Conservation (phyloP, 2,113 vertebrate species). For the Hylia prasina region DNA sequence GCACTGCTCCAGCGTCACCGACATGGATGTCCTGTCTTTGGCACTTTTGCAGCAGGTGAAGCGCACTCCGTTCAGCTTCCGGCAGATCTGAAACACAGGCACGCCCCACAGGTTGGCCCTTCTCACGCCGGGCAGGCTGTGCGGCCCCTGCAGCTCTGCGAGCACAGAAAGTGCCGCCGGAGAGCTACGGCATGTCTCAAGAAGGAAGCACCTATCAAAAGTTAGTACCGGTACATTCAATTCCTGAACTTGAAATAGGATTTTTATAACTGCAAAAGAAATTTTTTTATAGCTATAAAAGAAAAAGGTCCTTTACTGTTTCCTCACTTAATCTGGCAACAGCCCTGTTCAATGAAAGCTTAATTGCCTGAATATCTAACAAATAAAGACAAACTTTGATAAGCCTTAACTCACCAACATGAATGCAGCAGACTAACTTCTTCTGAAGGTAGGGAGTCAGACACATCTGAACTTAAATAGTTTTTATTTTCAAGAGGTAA, state of each 20-base stretch:
- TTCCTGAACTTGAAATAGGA: background rate
- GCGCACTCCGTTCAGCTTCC: conserved; percentile 92
- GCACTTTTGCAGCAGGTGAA: conserved; percentile 99
- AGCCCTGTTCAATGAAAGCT: background rate
- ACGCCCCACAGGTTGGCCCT: rapidly evolving
- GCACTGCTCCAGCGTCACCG: conserved; percentile 95
- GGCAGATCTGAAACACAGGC: conserved; percentile 83
- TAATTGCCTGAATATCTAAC: background rate
- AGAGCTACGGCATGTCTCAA: background rate
- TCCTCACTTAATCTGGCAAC: background rate
- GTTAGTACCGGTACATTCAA: rapidly evolving
- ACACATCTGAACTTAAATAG: background rate
- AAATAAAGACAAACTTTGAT: background rate
- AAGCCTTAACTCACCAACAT: background rate
- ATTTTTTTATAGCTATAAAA: background rate
- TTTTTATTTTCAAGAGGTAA: background rate
- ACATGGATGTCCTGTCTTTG: conserved; percentile 99
- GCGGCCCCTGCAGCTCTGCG: background rate
- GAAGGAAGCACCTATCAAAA: background rate
- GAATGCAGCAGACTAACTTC: background rate
- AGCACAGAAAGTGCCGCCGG: rapidly evolving
- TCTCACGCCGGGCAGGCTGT: background rate
- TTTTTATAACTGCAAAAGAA: background rate
- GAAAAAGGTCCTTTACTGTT: background rate
- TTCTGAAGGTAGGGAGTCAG: background rate